phyloP scores from a whole-genome alignment of 2,113 vertebrate species.

The Octodon degus region DNA sequence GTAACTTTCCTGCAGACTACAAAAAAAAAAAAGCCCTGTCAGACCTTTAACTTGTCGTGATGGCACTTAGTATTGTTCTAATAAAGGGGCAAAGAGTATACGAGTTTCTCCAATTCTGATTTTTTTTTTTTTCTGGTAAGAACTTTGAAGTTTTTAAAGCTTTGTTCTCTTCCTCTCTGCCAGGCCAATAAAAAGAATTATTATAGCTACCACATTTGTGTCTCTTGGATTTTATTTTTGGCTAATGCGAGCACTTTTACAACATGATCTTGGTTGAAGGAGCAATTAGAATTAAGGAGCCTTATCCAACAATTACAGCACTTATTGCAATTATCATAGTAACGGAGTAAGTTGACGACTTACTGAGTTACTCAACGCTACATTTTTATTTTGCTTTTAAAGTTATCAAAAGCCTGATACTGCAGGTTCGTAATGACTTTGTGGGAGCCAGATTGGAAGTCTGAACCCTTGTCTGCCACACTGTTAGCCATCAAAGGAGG shows the following conservation, averaged over 20 bases:
- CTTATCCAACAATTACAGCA: constrained; percentile 87
- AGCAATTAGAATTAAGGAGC: constrained; percentile 89
- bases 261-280: constrained; percentile 86
- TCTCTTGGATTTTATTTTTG: constrained; percentile 90
- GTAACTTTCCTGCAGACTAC: constrained; percentile 83
- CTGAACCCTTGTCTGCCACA: constrained; percentile 87
- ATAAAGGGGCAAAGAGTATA: constrained; percentile 85
- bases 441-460: constrained; percentile 87
- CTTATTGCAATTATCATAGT: constrained; percentile 87
- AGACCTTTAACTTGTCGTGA: constrained; percentile 80
- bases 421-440: constrained; percentile 85
- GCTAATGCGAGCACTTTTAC: constrained; percentile 87
- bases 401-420: constrained; percentile 84
- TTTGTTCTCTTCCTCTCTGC: constrained; percentile 90
- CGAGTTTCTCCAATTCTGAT: constrained; percentile 85
- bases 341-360: constrained; percentile 82
- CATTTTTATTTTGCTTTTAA: constrained; percentile 89
- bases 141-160: constrained; percentile 91
- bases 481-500: constrained; percentile 89
- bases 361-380: constrained; percentile 86
- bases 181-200: constrained; percentile 91
- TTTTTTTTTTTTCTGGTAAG: constrained; percentile 80
- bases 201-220: constrained; percentile 92
- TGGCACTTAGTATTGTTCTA: constrained; percentile 86
- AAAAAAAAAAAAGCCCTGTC: constrained; percentile 79